Evolutionary conservation across 1,140 invertebrate species (phyloP).

Genomic region (Oryctes rhinoceros): DNA sequence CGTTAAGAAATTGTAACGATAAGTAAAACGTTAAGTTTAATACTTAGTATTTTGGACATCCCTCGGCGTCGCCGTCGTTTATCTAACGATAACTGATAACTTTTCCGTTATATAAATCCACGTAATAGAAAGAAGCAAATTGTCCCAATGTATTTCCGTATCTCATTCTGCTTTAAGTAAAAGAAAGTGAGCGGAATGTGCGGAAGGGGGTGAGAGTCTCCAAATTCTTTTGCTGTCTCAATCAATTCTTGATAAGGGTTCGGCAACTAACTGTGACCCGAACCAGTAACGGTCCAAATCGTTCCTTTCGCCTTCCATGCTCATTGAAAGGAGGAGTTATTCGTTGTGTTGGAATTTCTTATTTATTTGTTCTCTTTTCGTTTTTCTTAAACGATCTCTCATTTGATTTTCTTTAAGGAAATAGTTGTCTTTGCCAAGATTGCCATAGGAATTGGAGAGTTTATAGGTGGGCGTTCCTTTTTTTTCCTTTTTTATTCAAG

Average conservation of each 20-base stretch:
- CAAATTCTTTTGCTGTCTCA: slow-evolving; percentile 21
- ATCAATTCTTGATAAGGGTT: slow-evolving; percentile 15
- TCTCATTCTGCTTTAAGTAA: background rate
- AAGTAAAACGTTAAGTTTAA: too few relatives aligned
- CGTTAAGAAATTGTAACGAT: too few relatives aligned
- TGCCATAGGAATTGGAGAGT: background rate
- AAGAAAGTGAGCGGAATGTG: background rate
- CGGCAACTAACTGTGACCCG: slow-evolving; percentile 12
- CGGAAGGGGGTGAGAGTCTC: background rate
- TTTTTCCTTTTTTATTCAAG: background rate
- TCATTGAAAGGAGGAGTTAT: slow-evolving; percentile 11
- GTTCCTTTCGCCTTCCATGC: background rate
- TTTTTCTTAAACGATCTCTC: background rate
- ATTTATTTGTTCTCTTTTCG: slow-evolving; percentile 3
- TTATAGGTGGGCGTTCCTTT: background rate
- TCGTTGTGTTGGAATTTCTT: background rate
- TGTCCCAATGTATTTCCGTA: slow-evolving; percentile 1
- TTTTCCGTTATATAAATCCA: background rate
- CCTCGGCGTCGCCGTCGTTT: too few relatives aligned
- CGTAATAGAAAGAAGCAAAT: slow-evolving; percentile 11
- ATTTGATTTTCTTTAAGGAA: background rate
- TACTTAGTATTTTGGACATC: too few relatives aligned
- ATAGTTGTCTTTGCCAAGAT: background rate
- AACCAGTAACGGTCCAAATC: slow-evolving; percentile 17
- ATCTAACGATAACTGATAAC: too few relatives aligned